Conservation (phyloP, 2,888 invertebrate species). For the Aporophyla nigra region DNA sequence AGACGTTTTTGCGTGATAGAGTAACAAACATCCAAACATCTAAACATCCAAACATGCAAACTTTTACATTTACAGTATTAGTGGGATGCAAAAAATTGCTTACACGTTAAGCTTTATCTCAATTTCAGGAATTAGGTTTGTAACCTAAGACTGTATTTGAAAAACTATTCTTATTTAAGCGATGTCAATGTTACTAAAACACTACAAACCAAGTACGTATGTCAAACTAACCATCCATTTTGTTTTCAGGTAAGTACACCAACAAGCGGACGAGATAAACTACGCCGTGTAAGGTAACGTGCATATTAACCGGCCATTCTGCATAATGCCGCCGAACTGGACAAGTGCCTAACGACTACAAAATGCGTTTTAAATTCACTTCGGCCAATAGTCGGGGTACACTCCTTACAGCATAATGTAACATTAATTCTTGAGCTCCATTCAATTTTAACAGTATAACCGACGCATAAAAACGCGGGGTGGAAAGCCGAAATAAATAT, state of each 20-base stretch:
- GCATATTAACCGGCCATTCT: constrained; percentile 67
- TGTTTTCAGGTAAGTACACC: constrained; percentile 83
- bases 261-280: constrained; percentile 65
- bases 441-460: constrained; percentile 77
- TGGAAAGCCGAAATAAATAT: constrained; percentile 86
- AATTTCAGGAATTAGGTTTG: background rate
- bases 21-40: no score
- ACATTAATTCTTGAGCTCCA: constrained; percentile 77
- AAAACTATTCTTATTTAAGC: background rate
- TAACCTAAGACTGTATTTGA: background rate
- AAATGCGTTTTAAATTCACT: constrained; percentile 84
- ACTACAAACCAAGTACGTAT: background rate
- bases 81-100: no score
- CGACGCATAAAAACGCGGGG: constrained; percentile 80
- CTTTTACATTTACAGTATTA: no score
- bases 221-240: constrained; percentile 66
- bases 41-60: no score
- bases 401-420: constrained; percentile 73
- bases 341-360: constrained; percentile 80
- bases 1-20: no score
- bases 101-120: no score
- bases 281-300: constrained; percentile 65
- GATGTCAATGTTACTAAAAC: background rate
- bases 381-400: constrained; percentile 57
- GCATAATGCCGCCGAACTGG: constrained; percentile 69